These are phyloP conservation scores for Melanerpes formicivorus DNA, from an alignment of 2,113 vertebrate species.

Conservation along the genomic window DNA sequence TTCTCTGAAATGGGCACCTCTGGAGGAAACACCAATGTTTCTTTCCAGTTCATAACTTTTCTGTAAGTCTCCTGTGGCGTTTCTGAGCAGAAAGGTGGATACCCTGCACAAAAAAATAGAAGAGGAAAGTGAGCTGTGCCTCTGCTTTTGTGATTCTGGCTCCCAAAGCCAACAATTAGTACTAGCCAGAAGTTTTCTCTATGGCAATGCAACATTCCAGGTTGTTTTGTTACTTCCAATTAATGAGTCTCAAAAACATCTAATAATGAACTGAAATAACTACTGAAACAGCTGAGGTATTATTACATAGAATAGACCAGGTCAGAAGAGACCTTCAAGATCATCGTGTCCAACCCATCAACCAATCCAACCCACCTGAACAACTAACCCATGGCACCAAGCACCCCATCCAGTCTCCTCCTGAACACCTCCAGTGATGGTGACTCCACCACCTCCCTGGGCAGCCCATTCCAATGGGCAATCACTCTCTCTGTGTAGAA, in stretches of 20 bases:
- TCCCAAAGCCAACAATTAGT: neutral
- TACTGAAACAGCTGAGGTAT: neutral
- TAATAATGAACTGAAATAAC: neutral
- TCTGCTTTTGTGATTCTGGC: too few species aligned
- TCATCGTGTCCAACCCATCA: too few species aligned
- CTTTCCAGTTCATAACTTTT: constrained; percentile 99
- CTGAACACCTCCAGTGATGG: too few species aligned
- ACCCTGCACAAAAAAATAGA: constrained; percentile 78
- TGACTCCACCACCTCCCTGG: too few species aligned
- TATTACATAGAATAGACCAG: too few species aligned
- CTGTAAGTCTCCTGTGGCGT: constrained; percentile 97
- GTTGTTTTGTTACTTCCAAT: neutral
- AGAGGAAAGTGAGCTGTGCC: neutral
- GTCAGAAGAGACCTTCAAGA: too few species aligned
- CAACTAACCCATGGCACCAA: too few species aligned
- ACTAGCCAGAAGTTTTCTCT: neutral
- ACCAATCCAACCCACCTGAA: too few species aligned
- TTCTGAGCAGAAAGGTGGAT: constrained; percentile 98
- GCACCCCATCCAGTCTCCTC: too few species aligned
- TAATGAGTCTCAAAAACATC: neutral
- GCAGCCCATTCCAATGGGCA: too few species aligned
- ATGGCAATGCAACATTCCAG: neutral
- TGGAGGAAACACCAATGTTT: constrained; percentile 94
- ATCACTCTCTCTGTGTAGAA: too few species aligned
- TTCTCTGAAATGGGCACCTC: constrained; percentile 98